phyloP scores from a whole-genome alignment of 2,797 vertebrate species.

The Orestias chungarensis region DNA sequence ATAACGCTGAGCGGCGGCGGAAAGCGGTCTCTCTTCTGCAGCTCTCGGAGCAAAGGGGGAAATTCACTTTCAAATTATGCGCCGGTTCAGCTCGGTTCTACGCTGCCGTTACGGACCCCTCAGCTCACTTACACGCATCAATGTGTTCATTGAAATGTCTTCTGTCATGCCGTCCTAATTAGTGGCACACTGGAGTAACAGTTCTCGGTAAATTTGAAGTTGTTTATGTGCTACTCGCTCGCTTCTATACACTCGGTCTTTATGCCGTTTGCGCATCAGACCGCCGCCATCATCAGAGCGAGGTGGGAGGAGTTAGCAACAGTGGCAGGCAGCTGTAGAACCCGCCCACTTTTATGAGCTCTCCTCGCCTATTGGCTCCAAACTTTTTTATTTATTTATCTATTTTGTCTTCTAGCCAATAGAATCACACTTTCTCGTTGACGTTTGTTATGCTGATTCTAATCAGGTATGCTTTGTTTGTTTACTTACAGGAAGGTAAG shows the following conservation, averaged over 20 bases:
- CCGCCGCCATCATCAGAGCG: slow-evolving; percentile 79
- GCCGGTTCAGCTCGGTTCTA: slow-evolving; percentile 74
- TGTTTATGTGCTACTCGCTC: slow-evolving; percentile 60
- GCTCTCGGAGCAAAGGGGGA: slow-evolving; percentile 43
- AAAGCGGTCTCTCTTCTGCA: slow-evolving; percentile 61
- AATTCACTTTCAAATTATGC: slow-evolving; percentile 71
- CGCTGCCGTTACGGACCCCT: slow-evolving; percentile 44
- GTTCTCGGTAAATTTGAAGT: slow-evolving; percentile 51
- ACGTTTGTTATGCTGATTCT: slow-evolving; percentile 9
- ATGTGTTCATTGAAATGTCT: slow-evolving; percentile 63
- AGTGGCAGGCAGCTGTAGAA: slow-evolving; percentile 23
- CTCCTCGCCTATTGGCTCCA: slow-evolving; percentile 41
- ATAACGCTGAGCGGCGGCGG: slow-evolving; percentile 62
- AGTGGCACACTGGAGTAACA: not conserved
- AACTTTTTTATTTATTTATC: slow-evolving; percentile 9
- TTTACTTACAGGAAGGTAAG: slow-evolving; percentile 57
- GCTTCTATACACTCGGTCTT: slow-evolving; percentile 69
- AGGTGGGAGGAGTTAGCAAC: slow-evolving; percentile 52
- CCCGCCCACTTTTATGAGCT: slow-evolving; percentile 36
- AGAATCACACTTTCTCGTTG: slow-evolving; percentile 12
- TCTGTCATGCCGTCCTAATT: slow-evolving; percentile 33
- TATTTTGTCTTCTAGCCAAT: slow-evolving; percentile 42
- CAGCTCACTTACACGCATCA: slow-evolving; percentile 18
- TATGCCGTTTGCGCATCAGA: slow-evolving; percentile 78
- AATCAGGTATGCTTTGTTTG: slow-evolving; percentile 33